These are phyloP conservation scores for Dicrurus megarhynchus DNA, from an alignment of 2,113 vertebrate species.

Conservation along the genomic window DNA sequence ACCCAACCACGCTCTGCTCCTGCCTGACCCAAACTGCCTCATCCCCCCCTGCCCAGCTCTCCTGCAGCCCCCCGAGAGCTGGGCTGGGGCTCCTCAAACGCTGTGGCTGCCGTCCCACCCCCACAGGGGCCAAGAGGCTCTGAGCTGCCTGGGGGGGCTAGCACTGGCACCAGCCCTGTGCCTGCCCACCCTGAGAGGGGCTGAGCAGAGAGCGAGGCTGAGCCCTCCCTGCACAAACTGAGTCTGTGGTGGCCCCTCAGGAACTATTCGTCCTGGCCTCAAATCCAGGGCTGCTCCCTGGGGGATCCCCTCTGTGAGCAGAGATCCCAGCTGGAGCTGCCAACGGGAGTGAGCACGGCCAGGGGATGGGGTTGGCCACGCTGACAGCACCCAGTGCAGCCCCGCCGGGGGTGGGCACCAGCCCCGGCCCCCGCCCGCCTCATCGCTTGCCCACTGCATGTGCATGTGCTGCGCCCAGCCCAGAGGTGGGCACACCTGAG, in stretches of 20 bases:
- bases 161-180: not conserved
- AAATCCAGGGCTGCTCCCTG: not conserved
- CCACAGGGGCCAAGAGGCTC: not conserved
- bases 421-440: not conserved
- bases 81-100: not conserved
- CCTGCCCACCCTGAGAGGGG: not conserved
- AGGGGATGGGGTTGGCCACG: fast-evolving
- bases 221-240: not conserved
- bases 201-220: not conserved
- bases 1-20: not conserved
- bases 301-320: not conserved
- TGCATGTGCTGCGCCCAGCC: constrained; percentile 49
- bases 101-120: not conserved
- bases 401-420: not conserved
- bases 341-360: fast-evolving
- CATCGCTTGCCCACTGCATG: constrained; percentile 61
- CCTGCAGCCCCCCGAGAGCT: not conserved
- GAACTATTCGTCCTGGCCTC: not conserved
- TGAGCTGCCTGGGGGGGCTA: not conserved
- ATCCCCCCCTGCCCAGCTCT: not conserved
- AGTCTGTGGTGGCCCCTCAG: not conserved
- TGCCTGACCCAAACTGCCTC: not conserved
- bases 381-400: not conserved
- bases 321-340: not conserved
- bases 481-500: constrained; percentile 54